phyloP scores from a whole-genome alignment of 2,888 invertebrate genomes.

The Heliconius sara region DNA sequence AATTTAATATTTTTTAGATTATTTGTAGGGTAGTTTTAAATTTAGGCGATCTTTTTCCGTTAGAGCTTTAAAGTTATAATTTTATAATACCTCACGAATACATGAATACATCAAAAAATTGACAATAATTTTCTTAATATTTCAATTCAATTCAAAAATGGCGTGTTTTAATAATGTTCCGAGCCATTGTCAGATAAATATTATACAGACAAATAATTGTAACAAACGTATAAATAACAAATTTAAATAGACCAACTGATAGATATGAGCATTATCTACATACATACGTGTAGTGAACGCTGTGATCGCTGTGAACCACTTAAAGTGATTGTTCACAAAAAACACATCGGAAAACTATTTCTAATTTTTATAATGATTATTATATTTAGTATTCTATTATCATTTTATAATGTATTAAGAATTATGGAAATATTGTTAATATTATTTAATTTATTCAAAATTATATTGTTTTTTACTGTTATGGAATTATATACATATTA shows the following conservation, averaged over 20 bases:
- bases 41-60: not conserved
- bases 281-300: not conserved
- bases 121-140: not conserved
- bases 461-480: not conserved
- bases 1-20: not conserved
- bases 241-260: slow-evolving; percentile 6
- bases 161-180: slow-evolving; percentile 5
- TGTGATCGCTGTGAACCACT: too few relatives aligned
- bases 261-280: slow-evolving; percentile 11
- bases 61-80: not conserved
- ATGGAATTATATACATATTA: too few relatives aligned
- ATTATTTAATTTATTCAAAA: not conserved
- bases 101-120: not conserved
- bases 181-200: slow-evolving; percentile 23
- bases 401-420: too few relatives aligned
- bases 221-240: not conserved
- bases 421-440: not conserved
- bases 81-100: not conserved
- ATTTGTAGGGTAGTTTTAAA: not conserved
- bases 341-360: not conserved
- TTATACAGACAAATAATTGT: slow-evolving; percentile 7
- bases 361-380: too few relatives aligned
- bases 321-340: not conserved
- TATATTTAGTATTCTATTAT: too few relatives aligned
- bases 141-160: not conserved